These are phyloP conservation scores for Microtus oregoni DNA, from an alignment of 2,113 vertebrate genomes.

Conservation along the genomic window DNA sequence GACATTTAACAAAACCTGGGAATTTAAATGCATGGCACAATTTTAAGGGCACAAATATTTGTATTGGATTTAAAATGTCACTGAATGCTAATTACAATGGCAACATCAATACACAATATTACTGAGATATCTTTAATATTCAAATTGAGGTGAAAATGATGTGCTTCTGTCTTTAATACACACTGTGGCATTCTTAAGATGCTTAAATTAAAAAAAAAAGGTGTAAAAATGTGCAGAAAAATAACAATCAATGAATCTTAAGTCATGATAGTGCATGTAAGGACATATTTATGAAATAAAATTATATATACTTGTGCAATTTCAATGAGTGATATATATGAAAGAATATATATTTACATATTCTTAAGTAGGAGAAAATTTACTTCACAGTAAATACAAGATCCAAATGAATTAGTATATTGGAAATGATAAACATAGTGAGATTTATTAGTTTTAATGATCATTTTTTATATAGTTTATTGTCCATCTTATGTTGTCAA, in stretches of 20 bases:
- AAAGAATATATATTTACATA: background rate
- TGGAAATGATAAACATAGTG: background rate
- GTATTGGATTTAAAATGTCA: slow-evolving; percentile 86
- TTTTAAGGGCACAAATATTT: slow-evolving; percentile 83
- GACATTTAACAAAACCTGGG: slow-evolving; percentile 83
- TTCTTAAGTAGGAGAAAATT: fast-evolving
- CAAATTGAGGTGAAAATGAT: slow-evolving; percentile 75
- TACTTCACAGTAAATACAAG: background rate
- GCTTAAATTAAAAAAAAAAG: background rate
- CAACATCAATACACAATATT: slow-evolving; percentile 80
- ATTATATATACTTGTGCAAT: background rate
- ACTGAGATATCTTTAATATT: slow-evolving; percentile 67
- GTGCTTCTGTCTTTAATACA: background rate
- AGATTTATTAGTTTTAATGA: background rate
- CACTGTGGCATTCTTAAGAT: background rate
- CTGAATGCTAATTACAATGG: slow-evolving; percentile 84
- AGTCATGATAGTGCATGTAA: background rate
- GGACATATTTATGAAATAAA: background rate
- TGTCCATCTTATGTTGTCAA: background rate
- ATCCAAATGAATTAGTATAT: background rate
- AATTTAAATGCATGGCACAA: slow-evolving; percentile 83
- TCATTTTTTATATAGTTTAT: background rate
- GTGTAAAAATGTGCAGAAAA: background rate
- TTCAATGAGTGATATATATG: background rate
- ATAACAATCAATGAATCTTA: background rate